Conservation (phyloP, 2,888 invertebrate species). For the Ectemnius continuus region DNA sequence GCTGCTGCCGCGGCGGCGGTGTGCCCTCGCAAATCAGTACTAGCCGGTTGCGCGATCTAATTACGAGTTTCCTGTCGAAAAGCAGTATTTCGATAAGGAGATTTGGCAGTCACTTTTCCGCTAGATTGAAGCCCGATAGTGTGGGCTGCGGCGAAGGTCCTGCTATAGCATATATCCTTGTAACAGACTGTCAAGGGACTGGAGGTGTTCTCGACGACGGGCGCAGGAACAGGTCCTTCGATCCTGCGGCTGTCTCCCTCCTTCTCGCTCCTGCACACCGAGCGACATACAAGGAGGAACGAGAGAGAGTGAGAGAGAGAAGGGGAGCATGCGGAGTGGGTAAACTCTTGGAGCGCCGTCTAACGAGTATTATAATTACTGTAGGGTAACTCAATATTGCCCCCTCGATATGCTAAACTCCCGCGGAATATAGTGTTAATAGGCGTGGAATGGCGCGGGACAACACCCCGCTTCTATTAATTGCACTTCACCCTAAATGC, state of each 20-base stretch:
- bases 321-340: slow-evolving; percentile 54
- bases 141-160: too few relatives aligned
- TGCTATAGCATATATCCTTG: neutral
- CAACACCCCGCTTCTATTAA: slow-evolving; percentile 77
- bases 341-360: slow-evolving; percentile 72
- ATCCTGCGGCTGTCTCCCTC: slow-evolving; percentile 53
- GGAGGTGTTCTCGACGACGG: slow-evolving; percentile 25
- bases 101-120: too few relatives aligned
- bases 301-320: too few relatives aligned
- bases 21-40: too few relatives aligned
- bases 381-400: slow-evolving; percentile 76
- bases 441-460: slow-evolving; percentile 75
- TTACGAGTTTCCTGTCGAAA: too few relatives aligned
- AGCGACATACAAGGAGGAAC: too few relatives aligned
- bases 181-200: slow-evolving; percentile 51
- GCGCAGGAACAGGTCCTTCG: slow-evolving; percentile 56
- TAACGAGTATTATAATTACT: slow-evolving; percentile 77
- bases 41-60: too few relatives aligned
- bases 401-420: slow-evolving; percentile 72
- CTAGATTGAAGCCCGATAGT: too few relatives aligned
- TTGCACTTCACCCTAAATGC: slow-evolving; percentile 78
- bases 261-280: too few relatives aligned
- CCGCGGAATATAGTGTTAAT: slow-evolving; percentile 77
- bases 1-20: too few relatives aligned
- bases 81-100: too few relatives aligned